Base-by-base conservation (phyloP, 2,797 vertebrate genomes). In the Catostomus latipinnis region DNA sequence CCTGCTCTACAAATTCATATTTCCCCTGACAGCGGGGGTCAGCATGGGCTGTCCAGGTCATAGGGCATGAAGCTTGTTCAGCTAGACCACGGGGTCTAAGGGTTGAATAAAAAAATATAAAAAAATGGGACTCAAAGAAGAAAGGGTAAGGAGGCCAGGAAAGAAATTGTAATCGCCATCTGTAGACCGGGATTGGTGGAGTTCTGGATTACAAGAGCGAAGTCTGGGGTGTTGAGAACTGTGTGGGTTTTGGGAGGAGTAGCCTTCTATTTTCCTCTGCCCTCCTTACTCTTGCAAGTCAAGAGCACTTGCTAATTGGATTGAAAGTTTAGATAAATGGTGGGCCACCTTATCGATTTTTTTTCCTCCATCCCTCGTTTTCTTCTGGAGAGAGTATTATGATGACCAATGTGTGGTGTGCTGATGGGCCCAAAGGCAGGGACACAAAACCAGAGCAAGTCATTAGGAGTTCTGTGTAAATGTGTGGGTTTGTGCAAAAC, bases 111-210 rank as follows among this genome's bases (percentile, higher is more conserved):
- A 79, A 66, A 16, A 58, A 22, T 1, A 1, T 22, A 22, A 22
- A 1, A 53, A 18, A 69, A 22, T 7, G 46, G 52, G 4, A 34
- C 71, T 49, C 48, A 46, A 65, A 45, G 34, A 56, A 80, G 49
- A 43, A 69, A 67, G 13, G 46, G 49, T 22, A 77, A 71, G 52
- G 45, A 72, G 71, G 48, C 48, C 54, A 68, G 84, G 56, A 90
- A 90, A 91, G 87, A 86, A 89, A 86, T 86, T 82, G 74, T 80
- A 91, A 92, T 93, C 90, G 83, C 88, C 86, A 91, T 89, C 89
- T 54, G 72, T 85, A 86, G 89, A 91, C 74, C 43, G 12, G 81
- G 84, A 91, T 92, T 90, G 90, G 83, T 83, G 62, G 70, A 85
- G 83, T 88, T 85, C 12, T 34, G 82, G 85, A 81, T 82, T 85